Conservation (phyloP, 1,140 invertebrate genomes). For the Anthonomus grandis region DNA sequence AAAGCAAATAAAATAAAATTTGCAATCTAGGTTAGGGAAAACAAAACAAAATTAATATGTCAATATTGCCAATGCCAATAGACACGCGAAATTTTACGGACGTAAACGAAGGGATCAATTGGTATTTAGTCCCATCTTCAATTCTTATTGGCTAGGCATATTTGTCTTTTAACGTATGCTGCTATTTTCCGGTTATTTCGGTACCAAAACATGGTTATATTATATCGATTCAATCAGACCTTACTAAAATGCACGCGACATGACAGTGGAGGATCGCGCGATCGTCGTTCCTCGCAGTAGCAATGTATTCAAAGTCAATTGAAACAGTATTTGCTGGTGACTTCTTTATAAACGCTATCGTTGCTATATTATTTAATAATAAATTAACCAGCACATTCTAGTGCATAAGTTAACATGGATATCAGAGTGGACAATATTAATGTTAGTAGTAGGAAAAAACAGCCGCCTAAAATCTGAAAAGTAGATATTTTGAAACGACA, state of each 20-base stretch:
- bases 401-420: background rate
- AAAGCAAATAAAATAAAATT: too few relatives aligned
- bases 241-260: slow-evolving; percentile 3
- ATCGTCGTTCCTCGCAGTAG: background rate
- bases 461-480: background rate
- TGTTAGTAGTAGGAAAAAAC: too few relatives aligned
- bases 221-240: background rate
- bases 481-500: slow-evolving; percentile 3
- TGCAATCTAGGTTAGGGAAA: too few relatives aligned
- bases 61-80: too few relatives aligned
- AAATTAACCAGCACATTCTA: background rate
- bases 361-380: background rate
- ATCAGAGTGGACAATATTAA: slow-evolving; percentile 1
- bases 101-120: too few relatives aligned
- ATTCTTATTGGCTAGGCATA: too few relatives aligned
- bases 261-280: background rate
- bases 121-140: too few relatives aligned
- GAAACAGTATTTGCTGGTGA: background rate
- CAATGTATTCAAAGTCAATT: too few relatives aligned
- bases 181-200: background rate
- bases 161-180: too few relatives aligned
- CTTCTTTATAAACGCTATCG: background rate
- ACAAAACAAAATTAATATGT: too few relatives aligned
- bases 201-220: background rate
- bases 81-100: too few relatives aligned